These are phyloP conservation scores for Doryteuthis pealeii DNA, from an alignment of 1,140 invertebrate genomes.

Conservation along the genomic window DNA sequence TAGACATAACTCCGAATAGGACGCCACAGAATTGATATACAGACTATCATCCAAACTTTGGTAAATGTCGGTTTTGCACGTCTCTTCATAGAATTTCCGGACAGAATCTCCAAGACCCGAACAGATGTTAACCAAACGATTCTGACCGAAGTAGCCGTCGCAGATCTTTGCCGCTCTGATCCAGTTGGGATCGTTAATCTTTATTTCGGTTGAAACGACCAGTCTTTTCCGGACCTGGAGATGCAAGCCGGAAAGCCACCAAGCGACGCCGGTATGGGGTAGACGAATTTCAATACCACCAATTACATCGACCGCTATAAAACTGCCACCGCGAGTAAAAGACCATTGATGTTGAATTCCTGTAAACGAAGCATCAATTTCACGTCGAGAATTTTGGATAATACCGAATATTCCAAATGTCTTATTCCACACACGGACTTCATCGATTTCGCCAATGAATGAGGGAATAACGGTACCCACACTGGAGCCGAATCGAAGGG, in stretches of 20 bases:
- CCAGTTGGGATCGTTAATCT: too few relatives aligned
- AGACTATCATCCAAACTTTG: conserved; percentile 1
- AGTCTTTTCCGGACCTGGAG: too few relatives aligned
- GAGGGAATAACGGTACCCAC: conserved; percentile 18
- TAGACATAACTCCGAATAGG: conserved; percentile 30
- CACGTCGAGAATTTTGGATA: conserved; percentile 18
- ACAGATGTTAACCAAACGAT: conserved; percentile 18
- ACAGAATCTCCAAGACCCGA: conserved; percentile 22
- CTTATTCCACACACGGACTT: conserved; percentile 27
- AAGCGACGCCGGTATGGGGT: conserved; percentile 9
- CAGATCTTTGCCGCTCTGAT: too few relatives aligned
- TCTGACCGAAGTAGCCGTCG: neutral
- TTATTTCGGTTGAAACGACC: too few relatives aligned
- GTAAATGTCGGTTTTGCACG: conserved; percentile 25
- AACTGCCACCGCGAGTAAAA: conserved; percentile 26
- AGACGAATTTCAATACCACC: conserved; percentile 20
- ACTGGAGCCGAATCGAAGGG: conserved; percentile 23
- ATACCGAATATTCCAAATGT: conserved; percentile 24
- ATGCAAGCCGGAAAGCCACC: conserved; percentile 23
- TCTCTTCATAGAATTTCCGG: conserved; percentile 19
- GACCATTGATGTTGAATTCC: conserved; percentile 26
- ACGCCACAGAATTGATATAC: conserved; percentile 15
- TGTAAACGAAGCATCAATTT: conserved; percentile 18
- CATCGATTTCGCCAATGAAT: conserved; percentile 28
- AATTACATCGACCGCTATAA: conserved; percentile 21